Conservation (phyloP, 2,797 vertebrate species). For the Xerus rutilus region DNA sequence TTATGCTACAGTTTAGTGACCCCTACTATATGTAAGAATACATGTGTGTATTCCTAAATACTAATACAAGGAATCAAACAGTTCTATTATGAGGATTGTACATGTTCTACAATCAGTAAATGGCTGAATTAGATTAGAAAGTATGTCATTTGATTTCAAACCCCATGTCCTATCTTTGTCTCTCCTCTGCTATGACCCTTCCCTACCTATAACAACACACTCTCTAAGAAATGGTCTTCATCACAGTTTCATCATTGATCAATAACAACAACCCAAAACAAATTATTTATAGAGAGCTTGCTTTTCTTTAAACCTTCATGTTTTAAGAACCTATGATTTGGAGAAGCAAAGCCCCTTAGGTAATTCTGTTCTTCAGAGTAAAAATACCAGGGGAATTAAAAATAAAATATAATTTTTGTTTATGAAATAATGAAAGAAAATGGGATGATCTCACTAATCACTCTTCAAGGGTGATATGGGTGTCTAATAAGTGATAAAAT, state of each 20-base stretch:
- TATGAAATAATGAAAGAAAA: background rate
- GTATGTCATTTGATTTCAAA: background rate
- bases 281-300: background rate
- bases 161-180: background rate
- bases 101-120: background rate
- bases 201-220: background rate
- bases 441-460: background rate
- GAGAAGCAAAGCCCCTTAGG: background rate
- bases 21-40: background rate
- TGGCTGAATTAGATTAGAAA: conserved; percentile 14
- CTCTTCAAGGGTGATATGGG: background rate
- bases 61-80: background rate
- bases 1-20: background rate
- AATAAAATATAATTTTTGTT: background rate
- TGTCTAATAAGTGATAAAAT: background rate
- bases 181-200: background rate
- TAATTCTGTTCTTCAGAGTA: background rate
- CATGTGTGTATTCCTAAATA: background rate
- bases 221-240: background rate
- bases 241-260: background rate
- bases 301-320: background rate
- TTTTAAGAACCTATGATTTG: conserved; percentile 33
- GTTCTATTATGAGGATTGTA: background rate
- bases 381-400: background rate
- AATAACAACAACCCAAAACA: background rate